These are phyloP conservation scores for Brachylomia viminalis DNA, from an alignment of 2,888 invertebrate genomes.

Conservation along the genomic window DNA sequence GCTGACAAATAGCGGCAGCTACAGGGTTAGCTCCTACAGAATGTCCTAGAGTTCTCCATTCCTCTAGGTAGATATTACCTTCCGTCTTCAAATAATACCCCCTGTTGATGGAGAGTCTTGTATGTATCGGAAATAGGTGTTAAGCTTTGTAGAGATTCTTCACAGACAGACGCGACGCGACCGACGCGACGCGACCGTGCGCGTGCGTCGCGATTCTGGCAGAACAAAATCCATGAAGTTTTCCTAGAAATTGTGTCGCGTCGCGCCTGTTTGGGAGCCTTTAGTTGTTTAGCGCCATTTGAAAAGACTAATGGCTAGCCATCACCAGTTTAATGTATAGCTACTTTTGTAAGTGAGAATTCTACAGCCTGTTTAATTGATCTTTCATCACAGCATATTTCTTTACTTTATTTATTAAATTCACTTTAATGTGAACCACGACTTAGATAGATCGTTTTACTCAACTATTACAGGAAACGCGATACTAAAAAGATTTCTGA, in stretches of 20 bases:
- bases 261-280: not conserved
- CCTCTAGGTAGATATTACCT: too few relatives aligned
- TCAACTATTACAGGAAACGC: constrained; percentile 51
- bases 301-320: constrained; percentile 8
- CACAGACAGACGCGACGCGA: too few relatives aligned
- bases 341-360: constrained; percentile 37
- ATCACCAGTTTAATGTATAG: constrained; percentile 17
- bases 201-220: too few relatives aligned
- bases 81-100: not conserved
- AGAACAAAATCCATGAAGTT: too few relatives aligned
- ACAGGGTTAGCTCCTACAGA: not conserved
- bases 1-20: not conserved
- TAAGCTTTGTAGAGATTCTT: constrained; percentile 1
- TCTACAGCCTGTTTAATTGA: constrained; percentile 28
- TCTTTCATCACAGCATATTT: constrained; percentile 1
- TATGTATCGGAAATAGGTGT: not conserved
- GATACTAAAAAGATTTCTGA: constrained; percentile 49
- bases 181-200: too few relatives aligned
- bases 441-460: constrained; percentile 47
- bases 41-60: too few relatives aligned
- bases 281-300: not conserved
- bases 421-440: constrained; percentile 40
- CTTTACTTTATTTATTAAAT: constrained; percentile 26
- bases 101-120: not conserved
- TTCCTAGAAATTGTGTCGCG: too few relatives aligned